A percentile compares a stretch with the other conserved stretches of the same genome.
phyloP scores from a whole-genome alignment of 1,140 invertebrate species.

The Holcopasites calliopsidis region DNA sequence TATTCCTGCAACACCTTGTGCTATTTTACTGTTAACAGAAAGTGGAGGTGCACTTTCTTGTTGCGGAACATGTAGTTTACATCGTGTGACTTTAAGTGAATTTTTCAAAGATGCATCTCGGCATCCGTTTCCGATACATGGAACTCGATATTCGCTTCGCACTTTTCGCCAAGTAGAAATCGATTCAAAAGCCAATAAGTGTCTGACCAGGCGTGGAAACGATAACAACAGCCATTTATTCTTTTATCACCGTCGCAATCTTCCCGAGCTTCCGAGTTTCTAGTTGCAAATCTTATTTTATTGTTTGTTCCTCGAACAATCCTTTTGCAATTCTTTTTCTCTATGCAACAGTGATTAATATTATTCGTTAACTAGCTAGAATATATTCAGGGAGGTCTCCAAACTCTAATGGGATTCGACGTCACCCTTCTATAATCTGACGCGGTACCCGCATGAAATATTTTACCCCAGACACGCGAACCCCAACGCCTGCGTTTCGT shows the following conservation, averaged over 20 bases:
- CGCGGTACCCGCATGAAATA: background rate
- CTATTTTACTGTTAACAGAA: too few species aligned
- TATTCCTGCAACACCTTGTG: too few species aligned
- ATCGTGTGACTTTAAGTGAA: too few species aligned
- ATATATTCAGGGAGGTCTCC: background rate
- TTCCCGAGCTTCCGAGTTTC: too few species aligned
- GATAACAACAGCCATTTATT: background rate
- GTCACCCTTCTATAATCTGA: background rate
- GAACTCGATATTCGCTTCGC: background rate
- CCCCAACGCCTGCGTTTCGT: background rate
- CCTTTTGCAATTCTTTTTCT: too few species aligned
- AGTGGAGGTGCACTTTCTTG: too few species aligned
- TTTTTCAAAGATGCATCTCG: too few species aligned
- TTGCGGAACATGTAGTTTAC: too few species aligned
- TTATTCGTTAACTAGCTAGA: too few species aligned
- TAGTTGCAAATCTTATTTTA: too few species aligned
- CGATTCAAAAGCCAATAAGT: background rate
- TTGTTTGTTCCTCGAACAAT: too few species aligned
- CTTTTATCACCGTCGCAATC: background rate
- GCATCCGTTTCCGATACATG: slow-evolving; percentile 1
- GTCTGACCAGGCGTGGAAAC: background rate
- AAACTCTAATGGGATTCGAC: background rate
- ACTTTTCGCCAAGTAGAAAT: background rate
- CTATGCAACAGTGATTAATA: too few species aligned
- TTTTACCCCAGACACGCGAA: background rate